phyloP scores from a whole-genome alignment of 2,797 vertebrate genomes.

The Danionella dracula region DNA sequence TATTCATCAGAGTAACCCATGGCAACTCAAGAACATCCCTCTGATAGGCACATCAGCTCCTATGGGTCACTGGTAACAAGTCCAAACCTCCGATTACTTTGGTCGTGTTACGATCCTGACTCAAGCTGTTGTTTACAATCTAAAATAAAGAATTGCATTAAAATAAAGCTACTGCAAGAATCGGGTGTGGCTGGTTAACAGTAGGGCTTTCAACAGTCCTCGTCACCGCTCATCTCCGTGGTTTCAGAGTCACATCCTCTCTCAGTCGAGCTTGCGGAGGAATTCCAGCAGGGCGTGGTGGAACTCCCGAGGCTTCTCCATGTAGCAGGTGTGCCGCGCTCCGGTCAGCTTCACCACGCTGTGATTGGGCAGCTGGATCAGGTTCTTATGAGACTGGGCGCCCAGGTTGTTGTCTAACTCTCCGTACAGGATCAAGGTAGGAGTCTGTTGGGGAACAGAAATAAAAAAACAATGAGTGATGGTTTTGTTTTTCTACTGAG shows the following conservation, averaged over 20 bases:
- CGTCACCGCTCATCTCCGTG: not conserved
- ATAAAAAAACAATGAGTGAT: too few species aligned
- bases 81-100: too few species aligned
- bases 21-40: not conserved
- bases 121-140: too few species aligned
- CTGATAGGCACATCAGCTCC: not conserved
- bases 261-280: conserved; percentile 67
- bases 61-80: too few species aligned
- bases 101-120: too few species aligned
- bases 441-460: conserved; percentile 28
- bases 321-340: conserved; percentile 90
- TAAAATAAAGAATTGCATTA: too few species aligned
- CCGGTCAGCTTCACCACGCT: conserved; percentile 67
- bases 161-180: too few species aligned
- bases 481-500: too few species aligned
- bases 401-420: conserved; percentile 80
- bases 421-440: conserved; percentile 77
- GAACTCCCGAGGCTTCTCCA: conserved; percentile 86
- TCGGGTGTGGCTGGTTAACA: too few species aligned
- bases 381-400: conserved; percentile 83
- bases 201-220: not conserved
- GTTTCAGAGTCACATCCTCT: not conserved
- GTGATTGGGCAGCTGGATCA: conserved; percentile 80
- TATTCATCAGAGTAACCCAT: not conserved
- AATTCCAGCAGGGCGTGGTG: conserved; percentile 82